Evolutionary conservation across 2,888 invertebrate genomes (phyloP).

Genomic region (Trichacis sp.): DNA sequence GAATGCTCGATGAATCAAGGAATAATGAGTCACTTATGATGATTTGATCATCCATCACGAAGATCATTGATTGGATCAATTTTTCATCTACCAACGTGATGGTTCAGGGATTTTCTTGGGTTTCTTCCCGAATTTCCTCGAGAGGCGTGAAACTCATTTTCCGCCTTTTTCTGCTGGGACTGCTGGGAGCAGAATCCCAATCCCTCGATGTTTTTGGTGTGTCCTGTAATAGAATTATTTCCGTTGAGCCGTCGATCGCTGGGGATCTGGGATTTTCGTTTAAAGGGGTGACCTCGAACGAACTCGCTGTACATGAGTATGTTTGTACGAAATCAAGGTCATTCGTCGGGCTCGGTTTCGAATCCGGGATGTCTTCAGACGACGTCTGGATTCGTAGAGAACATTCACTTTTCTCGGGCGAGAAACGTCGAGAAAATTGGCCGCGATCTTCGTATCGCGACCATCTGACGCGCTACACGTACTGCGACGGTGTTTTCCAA

Average conservation of each 20-base stretch:
- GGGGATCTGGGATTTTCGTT: background rate
- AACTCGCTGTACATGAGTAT: background rate
- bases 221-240: background rate
- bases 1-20: too few species aligned
- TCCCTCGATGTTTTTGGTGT: background rate
- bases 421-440: background rate
- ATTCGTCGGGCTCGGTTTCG: background rate
- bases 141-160: background rate
- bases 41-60: too few species aligned
- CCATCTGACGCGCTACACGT: constrained; percentile 69
- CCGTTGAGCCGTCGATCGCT: background rate
- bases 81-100: background rate
- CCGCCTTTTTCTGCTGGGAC: background rate
- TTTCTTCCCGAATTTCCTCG: constrained; percentile 22
- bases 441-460: constrained; percentile 35
- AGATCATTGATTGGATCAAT: too few species aligned
- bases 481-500: constrained; percentile 78
- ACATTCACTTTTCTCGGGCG: background rate
- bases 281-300: background rate
- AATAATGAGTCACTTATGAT: too few species aligned
- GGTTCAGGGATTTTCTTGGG: background rate
- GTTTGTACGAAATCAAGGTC: background rate
- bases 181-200: background rate
- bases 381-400: background rate
- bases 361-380: background rate